Conservation (phyloP, 2,888 invertebrate species). For the Agonopterix alstromeriana region DNA sequence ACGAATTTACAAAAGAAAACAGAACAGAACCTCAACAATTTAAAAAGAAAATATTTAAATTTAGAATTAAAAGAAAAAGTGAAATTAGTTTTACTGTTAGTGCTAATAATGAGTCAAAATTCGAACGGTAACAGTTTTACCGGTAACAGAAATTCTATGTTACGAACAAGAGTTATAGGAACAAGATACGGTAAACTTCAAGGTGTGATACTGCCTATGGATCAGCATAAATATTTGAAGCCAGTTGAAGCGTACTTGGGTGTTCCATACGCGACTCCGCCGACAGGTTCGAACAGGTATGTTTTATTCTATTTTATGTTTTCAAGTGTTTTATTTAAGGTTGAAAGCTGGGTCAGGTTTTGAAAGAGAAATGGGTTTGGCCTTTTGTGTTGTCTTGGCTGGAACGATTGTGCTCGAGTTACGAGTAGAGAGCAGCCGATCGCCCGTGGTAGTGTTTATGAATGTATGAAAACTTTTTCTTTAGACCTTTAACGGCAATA, state of each 20-base stretch:
- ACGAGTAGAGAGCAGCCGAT: too few species aligned
- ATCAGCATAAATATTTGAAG: constrained; percentile 84
- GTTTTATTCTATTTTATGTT: constrained; percentile 16
- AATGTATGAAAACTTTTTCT: too few species aligned
- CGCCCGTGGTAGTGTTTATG: too few species aligned
- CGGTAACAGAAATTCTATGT: constrained; percentile 79
- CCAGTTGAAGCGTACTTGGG: constrained; percentile 89
- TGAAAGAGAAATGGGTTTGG: too few species aligned
- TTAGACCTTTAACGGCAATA: too few species aligned
- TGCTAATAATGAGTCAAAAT: constrained; percentile 47
- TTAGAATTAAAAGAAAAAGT: constrained; percentile 34
- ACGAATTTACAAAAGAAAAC: constrained; percentile 20
- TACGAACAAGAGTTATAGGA: constrained; percentile 87
- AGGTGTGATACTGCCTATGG: constrained; percentile 87
- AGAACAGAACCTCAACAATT: constrained; percentile 16
- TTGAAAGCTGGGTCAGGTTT: too few species aligned
- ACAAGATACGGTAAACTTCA: constrained; percentile 91
- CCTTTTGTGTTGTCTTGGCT: too few species aligned
- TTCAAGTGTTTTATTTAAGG: too few species aligned
- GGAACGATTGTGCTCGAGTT: too few species aligned
- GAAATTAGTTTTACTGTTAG: constrained; percentile 46
- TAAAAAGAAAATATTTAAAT: constrained; percentile 25
- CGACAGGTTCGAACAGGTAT: constrained; percentile 86
- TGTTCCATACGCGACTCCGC: constrained; percentile 92
- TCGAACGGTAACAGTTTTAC: constrained; percentile 57